These are phyloP conservation scores for Cheirogaleus major DNA, from an alignment of 2,797 vertebrate genomes.

Conservation along the genomic window DNA sequence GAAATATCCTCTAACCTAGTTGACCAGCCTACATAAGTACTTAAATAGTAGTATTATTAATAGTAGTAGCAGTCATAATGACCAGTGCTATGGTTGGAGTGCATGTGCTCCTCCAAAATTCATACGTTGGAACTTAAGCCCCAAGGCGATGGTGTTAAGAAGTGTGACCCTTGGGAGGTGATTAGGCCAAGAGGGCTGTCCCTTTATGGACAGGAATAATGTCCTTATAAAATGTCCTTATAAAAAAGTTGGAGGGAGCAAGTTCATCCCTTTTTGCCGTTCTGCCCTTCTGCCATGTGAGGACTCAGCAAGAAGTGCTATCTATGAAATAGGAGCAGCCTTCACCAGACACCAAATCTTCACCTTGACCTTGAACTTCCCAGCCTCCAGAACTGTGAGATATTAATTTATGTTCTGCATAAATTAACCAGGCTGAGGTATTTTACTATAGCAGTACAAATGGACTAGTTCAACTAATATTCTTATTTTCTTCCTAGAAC, in stretches of 20 bases:
- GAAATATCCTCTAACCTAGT: not conserved
- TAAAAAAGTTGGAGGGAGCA: too few species aligned
- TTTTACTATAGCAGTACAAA: not conserved
- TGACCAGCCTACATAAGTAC: not conserved
- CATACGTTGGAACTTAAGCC: not conserved
- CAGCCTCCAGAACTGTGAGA: not conserved
- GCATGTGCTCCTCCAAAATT: not conserved
- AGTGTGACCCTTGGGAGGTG: not conserved
- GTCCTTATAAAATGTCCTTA: too few species aligned
- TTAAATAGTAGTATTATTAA: not conserved
- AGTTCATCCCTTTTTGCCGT: not conserved
- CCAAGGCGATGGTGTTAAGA: not conserved
- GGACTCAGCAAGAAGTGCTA: not conserved
- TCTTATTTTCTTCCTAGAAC: not conserved
- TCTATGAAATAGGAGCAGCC: not conserved
- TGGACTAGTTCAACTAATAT: not conserved
- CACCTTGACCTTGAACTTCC: not conserved
- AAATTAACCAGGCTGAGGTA: too few species aligned
- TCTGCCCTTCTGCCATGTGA: not conserved
- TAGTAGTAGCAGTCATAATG: rapidly evolving
- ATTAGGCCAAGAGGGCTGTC: too few species aligned
- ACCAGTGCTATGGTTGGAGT: too few species aligned
- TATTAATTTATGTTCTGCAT: not conserved
- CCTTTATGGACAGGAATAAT: not conserved
- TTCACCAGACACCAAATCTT: too few species aligned